These are phyloP conservation scores for Phrynosoma blainvillii DNA, from an alignment of 2,113 vertebrate species.

Conservation along the genomic window DNA sequence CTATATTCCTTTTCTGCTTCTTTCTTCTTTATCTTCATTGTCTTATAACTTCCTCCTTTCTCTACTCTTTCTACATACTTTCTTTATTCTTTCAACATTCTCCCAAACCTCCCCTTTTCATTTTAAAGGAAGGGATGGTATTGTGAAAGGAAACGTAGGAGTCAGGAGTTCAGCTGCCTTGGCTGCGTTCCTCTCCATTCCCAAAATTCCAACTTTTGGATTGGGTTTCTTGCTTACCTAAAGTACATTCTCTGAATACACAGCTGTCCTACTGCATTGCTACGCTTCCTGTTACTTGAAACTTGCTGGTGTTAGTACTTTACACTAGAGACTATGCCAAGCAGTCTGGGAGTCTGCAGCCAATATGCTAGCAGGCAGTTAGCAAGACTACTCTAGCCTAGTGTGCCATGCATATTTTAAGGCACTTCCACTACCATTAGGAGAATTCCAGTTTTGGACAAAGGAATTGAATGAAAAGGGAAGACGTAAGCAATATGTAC, in stretches of 20 bases:
- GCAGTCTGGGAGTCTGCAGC: neutral
- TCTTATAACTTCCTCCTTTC: too few relatives aligned
- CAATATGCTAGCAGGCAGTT: neutral
- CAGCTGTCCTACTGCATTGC: neutral
- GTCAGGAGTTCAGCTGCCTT: neutral
- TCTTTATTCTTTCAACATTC: too few relatives aligned
- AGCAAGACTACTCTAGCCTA: neutral
- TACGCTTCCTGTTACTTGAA: neutral
- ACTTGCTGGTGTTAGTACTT: neutral
- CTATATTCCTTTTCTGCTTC: too few relatives aligned
- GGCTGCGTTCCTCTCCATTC: neutral
- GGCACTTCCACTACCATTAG: too few relatives aligned
- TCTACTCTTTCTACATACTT: too few relatives aligned
- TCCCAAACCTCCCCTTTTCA: neutral
- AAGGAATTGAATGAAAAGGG: neutral
- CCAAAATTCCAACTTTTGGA: neutral
- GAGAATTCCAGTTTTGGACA: neutral
- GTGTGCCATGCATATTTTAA: neutral
- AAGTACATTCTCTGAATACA: neutral
- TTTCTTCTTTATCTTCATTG: too few relatives aligned
- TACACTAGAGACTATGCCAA: neutral
- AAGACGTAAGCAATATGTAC: neutral
- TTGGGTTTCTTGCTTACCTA: neutral
- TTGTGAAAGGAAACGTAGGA: neutral
- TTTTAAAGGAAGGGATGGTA: neutral